These are phyloP conservation scores for Eristalis pertinax DNA, from an alignment of 2,888 invertebrate species.

Conservation along the genomic window DNA sequence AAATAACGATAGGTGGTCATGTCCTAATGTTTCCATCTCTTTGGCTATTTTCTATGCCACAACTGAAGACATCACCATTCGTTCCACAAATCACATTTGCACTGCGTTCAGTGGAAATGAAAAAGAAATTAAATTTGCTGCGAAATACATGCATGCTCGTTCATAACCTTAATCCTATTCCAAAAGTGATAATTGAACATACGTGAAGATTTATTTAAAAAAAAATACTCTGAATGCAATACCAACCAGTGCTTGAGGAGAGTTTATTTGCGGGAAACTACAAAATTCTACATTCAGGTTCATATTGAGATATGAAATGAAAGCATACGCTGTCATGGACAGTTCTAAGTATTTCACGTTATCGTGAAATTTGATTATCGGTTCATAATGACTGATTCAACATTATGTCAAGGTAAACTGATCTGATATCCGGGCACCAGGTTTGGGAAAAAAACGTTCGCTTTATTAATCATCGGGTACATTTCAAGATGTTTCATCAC, in stretches of 20 bases:
- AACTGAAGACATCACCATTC: neutral
- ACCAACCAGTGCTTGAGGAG: neutral
- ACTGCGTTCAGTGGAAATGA: conserved; percentile 4
- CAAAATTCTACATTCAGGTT: neutral
- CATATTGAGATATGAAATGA: neutral
- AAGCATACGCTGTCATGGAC: neutral
- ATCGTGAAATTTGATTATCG: no score
- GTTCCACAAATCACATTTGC: neutral
- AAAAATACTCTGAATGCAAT: neutral
- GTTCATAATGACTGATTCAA: neutral
- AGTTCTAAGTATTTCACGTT: neutral
- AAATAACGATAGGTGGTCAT: neutral
- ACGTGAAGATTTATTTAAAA: conserved; percentile 26
- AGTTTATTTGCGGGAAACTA: neutral
- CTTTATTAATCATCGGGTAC: neutral
- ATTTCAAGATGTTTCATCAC: neutral
- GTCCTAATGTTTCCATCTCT: neutral
- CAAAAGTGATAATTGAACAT: conserved; percentile 15
- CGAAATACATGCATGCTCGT: neutral
- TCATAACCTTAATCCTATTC: neutral
- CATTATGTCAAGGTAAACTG: neutral
- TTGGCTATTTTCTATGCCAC: neutral
- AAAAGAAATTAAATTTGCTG: neutral
- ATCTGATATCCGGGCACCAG: neutral
- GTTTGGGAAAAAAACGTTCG: neutral